Conservation (phyloP, 2,888 invertebrate genomes). For the Brachynemurus nebulosus region DNA sequence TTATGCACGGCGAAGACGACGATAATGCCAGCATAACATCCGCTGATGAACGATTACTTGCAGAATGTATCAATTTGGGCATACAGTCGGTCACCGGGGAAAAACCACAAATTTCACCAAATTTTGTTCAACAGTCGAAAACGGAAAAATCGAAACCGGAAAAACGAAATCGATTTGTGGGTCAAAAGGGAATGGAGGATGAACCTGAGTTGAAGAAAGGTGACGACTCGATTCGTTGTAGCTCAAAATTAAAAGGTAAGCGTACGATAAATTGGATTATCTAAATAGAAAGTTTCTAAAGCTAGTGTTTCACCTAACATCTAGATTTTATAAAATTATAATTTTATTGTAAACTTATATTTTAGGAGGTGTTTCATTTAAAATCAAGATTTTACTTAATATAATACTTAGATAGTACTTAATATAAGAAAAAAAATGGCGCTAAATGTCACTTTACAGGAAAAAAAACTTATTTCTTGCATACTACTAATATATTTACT, state of each 20-base stretch:
- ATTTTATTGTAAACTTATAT: too few species aligned
- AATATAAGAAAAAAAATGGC: too few species aligned
- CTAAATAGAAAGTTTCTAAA: too few species aligned
- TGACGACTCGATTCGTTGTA: background rate
- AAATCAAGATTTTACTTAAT: too few species aligned
- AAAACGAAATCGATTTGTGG: background rate
- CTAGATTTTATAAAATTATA: too few species aligned
- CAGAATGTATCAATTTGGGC: constrained; percentile 9
- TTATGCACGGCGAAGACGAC: constrained; percentile 9
- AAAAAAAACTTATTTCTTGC: too few species aligned
- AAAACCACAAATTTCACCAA: constrained; percentile 6
- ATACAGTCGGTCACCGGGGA: constrained; percentile 7
- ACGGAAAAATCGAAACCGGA: background rate
- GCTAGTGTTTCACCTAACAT: too few species aligned
- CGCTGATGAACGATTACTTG: constrained; percentile 8
- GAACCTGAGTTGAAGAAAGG: background rate
- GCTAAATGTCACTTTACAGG: too few species aligned
- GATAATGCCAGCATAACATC: constrained; percentile 11
- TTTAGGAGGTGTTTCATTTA: too few species aligned
- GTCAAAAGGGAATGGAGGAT: background rate
- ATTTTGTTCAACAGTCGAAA: constrained; percentile 3
- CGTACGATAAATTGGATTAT: too few species aligned
- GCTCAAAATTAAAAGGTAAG: constrained; percentile 2
- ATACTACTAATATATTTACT: too few species aligned
- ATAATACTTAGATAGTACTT: too few species aligned